These are phyloP conservation scores for Trogon surrucura DNA, from an alignment of 2,113 vertebrate species.

Conservation along the genomic window DNA sequence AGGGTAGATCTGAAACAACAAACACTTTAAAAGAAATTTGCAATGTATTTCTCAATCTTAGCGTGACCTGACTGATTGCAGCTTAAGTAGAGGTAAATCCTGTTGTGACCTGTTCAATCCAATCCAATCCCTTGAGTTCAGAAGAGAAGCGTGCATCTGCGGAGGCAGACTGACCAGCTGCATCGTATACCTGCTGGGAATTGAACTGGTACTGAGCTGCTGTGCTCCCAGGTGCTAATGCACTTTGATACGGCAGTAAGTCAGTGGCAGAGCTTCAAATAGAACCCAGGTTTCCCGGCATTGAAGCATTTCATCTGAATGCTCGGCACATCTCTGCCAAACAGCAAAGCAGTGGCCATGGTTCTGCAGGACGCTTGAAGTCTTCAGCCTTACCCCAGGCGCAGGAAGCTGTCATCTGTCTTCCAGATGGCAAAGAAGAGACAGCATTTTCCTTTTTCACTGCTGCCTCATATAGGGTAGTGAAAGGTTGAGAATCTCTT, in stretches of 20 bases:
- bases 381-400: background rate
- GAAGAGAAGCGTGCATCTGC: background rate
- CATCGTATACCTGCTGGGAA: background rate
- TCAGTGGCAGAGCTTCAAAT: background rate
- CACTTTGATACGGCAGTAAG: background rate
- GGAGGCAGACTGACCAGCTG: background rate
- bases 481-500: background rate
- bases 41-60: background rate
- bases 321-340: background rate
- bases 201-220: background rate
- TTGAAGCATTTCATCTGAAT: background rate
- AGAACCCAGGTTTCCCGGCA: background rate
- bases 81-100: conserved; percentile 27
- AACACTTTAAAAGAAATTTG: background rate
- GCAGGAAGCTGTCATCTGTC: background rate
- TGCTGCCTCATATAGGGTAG: background rate
- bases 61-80: background rate
- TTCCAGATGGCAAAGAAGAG: background rate
- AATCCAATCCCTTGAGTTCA: background rate
- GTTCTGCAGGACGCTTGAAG: background rate
- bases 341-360: background rate
- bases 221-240: background rate
- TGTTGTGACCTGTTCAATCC: background rate
- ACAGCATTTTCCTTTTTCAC: background rate
- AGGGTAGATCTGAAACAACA: background rate